A percentile compares a stretch with the other conserved stretches of the same genome.
phyloP scores from a whole-genome alignment of 2,113 vertebrate genomes.

The Leptosomus discolor region DNA sequence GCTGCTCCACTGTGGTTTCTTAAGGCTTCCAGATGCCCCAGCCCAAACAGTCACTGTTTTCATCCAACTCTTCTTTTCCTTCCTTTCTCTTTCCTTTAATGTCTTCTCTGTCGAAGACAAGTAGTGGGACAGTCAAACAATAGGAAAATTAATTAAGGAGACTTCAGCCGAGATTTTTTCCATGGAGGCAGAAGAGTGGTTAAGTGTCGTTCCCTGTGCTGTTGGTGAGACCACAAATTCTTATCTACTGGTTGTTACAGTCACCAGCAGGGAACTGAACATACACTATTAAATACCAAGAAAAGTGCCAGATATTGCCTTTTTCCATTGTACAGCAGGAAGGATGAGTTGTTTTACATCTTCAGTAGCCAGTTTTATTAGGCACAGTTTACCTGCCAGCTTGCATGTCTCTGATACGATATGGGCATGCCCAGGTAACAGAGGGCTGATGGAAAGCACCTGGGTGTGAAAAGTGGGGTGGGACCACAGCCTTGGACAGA shows the following conservation, averaged over 20 bases:
- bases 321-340: background rate
- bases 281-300: background rate
- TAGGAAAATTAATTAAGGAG: background rate
- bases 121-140: background rate
- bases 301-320: background rate
- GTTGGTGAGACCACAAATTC: background rate
- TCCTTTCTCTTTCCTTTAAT: background rate
- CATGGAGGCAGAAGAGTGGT: background rate
- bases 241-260: background rate
- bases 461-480: background rate
- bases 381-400: background rate
- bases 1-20: background rate
- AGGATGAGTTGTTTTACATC: background rate
- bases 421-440: background rate
- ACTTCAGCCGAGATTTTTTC: background rate
- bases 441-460: background rate
- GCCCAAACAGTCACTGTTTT: background rate
- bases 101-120: background rate
- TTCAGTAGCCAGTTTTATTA: background rate
- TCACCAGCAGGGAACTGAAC: background rate
- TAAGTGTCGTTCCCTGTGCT: background rate
- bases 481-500: background rate
- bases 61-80: background rate
- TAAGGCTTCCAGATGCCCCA: background rate
- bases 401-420: rapidly evolving